A percentile compares a stretch with the other conserved stretches of the same genome.
phyloP scores from a whole-genome alignment of 2,797 vertebrate genomes.

The Falco berigora region DNA sequence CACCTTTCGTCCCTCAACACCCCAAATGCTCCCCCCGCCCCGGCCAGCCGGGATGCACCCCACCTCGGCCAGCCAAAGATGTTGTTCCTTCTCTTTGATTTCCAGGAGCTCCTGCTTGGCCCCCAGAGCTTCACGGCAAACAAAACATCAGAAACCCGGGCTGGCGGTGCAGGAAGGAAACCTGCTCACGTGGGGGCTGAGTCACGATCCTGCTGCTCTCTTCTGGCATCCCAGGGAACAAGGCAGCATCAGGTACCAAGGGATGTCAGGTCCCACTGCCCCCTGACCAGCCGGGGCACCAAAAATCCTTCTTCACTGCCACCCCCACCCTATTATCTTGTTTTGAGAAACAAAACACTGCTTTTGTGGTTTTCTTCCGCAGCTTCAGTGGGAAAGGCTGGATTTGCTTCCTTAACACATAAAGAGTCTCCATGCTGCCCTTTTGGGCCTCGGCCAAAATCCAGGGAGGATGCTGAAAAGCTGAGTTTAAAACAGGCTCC shows the following conservation, averaged over 20 bases:
- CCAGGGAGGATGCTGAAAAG: background rate
- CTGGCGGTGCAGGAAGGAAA: constrained; percentile 55
- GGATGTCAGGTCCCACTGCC: background rate
- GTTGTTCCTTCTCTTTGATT: constrained; percentile 48
- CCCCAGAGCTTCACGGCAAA: background rate
- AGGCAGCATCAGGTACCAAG: background rate
- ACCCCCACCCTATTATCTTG: fast-evolving
- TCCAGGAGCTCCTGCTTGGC: background rate
- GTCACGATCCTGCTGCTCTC: background rate
- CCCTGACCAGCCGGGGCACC: background rate
- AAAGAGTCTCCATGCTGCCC: background rate
- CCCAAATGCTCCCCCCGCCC: background rate
- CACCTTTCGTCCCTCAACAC: background rate
- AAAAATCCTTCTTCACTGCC: background rate
- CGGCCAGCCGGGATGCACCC: background rate
- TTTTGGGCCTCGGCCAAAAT: background rate
- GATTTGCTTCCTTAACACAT: background rate
- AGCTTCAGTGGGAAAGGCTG: background rate
- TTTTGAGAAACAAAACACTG: background rate
- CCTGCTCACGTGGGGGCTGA: background rate
- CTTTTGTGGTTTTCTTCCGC: background rate
- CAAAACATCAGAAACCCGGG: constrained; percentile 44
- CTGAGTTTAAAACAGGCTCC: background rate
- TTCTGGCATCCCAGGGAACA: background rate
- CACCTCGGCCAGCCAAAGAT: background rate